Base-by-base conservation (phyloP, 2,888 invertebrate species). In the Hyles lineata region DNA sequence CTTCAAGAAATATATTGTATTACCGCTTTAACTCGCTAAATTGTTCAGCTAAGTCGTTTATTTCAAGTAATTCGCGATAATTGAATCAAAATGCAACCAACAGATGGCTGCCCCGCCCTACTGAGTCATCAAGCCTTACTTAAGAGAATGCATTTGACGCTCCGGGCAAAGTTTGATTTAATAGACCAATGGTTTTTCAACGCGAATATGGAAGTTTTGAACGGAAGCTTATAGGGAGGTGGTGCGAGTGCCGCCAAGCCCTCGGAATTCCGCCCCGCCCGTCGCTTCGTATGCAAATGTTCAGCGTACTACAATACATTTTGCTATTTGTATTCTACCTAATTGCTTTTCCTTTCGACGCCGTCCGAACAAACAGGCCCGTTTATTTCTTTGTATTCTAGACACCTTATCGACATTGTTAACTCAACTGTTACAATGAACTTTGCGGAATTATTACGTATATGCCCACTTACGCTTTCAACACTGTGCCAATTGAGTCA, bases 271-370 rank as follows among this genome's bases (percentile, higher is more conserved):
- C 87, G 82, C 80, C 80, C 80, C 81, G 81, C 82, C 79, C 83
- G 82, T 77, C 90, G 89, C 89, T 89, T 89, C 85, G 85, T 87
- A 92, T 93, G 93, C 89, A 90, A 93, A 93, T 92, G 87, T 85
- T 84, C 82, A 85, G 82, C 88, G 83, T 85, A 88, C 87, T 88
- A 90, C 90, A 89, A 90, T 91, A 90, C 88, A 90, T 89, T 90
- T 88, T 80, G 86, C 87, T 89, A 91, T 92, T 92, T 91, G 89
- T 89, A 88, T 91, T 92, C 85, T 76, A 87, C 89, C 90, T 93
- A 93, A 93, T 93, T 92, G 92, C 91, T 90, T 91, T 92, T 90
- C 91, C 91, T 92, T 90, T 91, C 87, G 83, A 84, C 88, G 83
- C 80, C 83, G 79, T 76, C 81, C 79, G 82, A 85, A 87, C 86